Evolutionary conservation across 2,888 invertebrate genomes (phyloP), one percentile per base, ranked within the genome.

Genomic region (Tanypteryx hageni): DNA sequence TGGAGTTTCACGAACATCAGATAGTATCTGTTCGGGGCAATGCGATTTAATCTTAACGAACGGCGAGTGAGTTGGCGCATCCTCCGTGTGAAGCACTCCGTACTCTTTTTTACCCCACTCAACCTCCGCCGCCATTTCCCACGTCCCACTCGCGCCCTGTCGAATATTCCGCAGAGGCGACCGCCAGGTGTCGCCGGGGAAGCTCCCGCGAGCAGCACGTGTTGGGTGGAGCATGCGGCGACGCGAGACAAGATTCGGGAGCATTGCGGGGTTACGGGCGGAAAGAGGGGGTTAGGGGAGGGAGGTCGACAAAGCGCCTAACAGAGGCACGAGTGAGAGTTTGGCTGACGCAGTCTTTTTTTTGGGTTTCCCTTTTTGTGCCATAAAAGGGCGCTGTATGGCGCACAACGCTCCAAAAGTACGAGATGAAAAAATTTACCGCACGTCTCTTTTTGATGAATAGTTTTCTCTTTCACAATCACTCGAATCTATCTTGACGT

Each of bases 161-260:
- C 83, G 31, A 82, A 83, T 57, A 18, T 57, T n/a, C 56, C 3
- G 13, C 44, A 44, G 82, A 18, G 83, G 10, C 83, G 83, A 16
- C 83, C 16, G n/a, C 83, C 83, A 83, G 83, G 83, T 83, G 83
- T 57, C 83, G 57, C 57, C 83, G n/a, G 83, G 2, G 56, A 83
- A 57, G 83, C 83, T 11, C 56, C 83, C n/a, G 57, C 83, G 57
- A 57, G 83, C 83, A 83, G 44, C 83, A 83, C 83, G 83, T 83
- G 83, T 83, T 57, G 9, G n/a, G 57, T 44, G 16, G 83, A 31
- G 44, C 83, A 57, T 56, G 82, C 18, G 11, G 82, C 27, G 82
- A 44, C 44, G 82, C 44, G 27, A 44, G 82, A 57, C 83, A 83
- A 10, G 18, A n/a, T 13, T n/a, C n/a, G 82, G 10, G 13, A 82